Base-by-base conservation (phyloP, 2,888 invertebrate species). In the Coenonympha arcania region DNA sequence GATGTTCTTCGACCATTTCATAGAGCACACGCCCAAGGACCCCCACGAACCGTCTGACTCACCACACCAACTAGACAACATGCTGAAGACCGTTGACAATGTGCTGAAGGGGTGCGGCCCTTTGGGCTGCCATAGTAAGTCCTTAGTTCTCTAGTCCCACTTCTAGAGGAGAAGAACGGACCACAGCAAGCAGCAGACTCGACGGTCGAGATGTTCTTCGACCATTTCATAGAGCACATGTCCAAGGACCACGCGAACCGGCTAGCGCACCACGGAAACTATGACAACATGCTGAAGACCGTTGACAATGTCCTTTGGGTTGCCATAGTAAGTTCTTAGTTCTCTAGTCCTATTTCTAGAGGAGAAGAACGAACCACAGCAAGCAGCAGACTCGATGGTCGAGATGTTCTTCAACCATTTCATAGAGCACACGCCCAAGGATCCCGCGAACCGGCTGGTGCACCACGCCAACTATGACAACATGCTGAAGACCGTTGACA, bases 321-420 rank as follows among this genome's bases (percentile, higher is more conserved):
- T 82, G 82, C 46, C 53, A 57, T 36, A 68, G 83, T 81, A 54
- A 73, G 70, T 66, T n/a, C n/a, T n/a, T n/a, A n/a, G 0, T 65
- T 66, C 26, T 74, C 72, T n/a, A n/a, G n/a, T n/a, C n/a, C n/a
- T n/a, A n/a, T n/a, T n/a, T n/a, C n/a, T n/a, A n/a, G n/a, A n/a
- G n/a, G n/a, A n/a, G n/a, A n/a, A n/a, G n/a, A n/a, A n/a, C n/a
- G n/a, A n/a, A n/a, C n/a, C n/a, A n/a, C n/a, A n/a, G n/a, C n/a
- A n/a, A n/a, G n/a, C n/a, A n/a, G n/a, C n/a, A n/a, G 68, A 73
- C 2, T 57, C 58, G 2, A 70, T 83, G 78, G 63, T n/a, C n/a
- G n/a, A n/a, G n/a, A n/a, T n/a, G 0, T 63, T 76, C 6, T 81
- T 84, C 59, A 71, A 77, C 33, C 60, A 52, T 5, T 70, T 75